Evolutionary conservation across 2,888 invertebrate genomes (phyloP).

Genomic region (Calameuta idolon): DNA sequence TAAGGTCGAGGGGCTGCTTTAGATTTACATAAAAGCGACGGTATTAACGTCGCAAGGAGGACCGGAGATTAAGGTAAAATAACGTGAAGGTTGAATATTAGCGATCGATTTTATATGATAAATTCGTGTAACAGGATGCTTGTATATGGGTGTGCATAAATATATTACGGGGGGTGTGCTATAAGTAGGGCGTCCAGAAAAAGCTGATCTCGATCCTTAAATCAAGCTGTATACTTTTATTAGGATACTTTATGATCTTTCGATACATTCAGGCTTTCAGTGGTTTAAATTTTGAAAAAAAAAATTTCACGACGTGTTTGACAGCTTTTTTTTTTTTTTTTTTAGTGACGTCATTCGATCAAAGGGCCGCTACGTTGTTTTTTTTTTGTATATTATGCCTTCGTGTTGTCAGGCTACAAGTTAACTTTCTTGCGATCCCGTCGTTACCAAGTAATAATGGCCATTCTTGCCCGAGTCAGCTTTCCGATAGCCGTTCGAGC

Average conservation of each 20-base stretch:
- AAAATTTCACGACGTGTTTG: not conserved
- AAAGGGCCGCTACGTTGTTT: not conserved
- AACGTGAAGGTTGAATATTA: not conserved
- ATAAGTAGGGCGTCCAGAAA: not conserved
- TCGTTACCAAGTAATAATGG: slow-evolving; percentile 8
- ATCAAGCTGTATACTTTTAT: not conserved
- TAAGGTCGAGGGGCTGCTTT: slow-evolving; percentile 4
- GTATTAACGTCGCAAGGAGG: not conserved
- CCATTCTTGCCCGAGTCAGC: slow-evolving; percentile 5
- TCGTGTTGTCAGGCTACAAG: not conserved
- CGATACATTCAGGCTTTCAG: not conserved
- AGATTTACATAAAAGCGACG: not conserved
- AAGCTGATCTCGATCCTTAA: not conserved
- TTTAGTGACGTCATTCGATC: not conserved
- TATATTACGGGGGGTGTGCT: not conserved
- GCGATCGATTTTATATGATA: not conserved
- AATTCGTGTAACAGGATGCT: not conserved
- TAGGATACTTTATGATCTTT: not conserved
- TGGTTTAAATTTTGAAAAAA: not conserved
- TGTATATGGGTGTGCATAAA: not conserved
- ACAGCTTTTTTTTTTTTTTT: not conserved
- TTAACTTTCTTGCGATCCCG: not conserved
- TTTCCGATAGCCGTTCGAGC: not conserved
- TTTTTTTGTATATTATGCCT: not conserved
- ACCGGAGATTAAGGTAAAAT: not conserved